Evolutionary conservation across 2,797 vertebrate species (phyloP), one percentile per base, ranked within the genome.

Genomic region (Rhinoraja longicauda): DNA sequence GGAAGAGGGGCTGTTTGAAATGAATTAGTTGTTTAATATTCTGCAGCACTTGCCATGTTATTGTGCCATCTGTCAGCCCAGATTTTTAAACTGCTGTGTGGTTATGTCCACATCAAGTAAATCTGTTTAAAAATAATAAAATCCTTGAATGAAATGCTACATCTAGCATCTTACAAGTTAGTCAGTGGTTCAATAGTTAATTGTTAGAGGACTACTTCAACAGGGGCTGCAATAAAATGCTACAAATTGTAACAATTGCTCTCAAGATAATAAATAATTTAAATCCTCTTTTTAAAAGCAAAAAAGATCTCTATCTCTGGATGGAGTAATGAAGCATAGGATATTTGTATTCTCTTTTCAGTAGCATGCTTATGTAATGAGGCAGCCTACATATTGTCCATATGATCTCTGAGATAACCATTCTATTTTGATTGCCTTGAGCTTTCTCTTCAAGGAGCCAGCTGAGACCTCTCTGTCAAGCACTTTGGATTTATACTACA

Each of bases 51-150:
- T 45, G 64, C 1, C 4, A 6, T 86, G 59, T 59, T 29, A 86
- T 91, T 91, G 36, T 73, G 19, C 21, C 29, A 64, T n/a, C 70
- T 72, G 64, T 91, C 36, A 45, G 32, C 7, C 86, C 88, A 45
- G 3, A 12, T 72, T 45, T 70, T 19, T 26, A 72, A 90, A 24
- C n/a, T 2, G n/a, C 64, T 21, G 64, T 36, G 24, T 72, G 10
- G 24, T 91, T 45, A 39, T 2, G 72, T 72, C 24, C 64, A 91
- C 8, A 90, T 39, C 10, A 45, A 73, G 67, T 72, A 39, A 72
- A 12, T 91, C 39, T 19, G 59, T 72, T 72, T 26, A 72, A 90
- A 90, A 39, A 90, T 90, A 90, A 90, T 67, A 67, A 12, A 64
- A 67, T 19, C 17, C 32, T 72, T 86, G 21, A 91, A 45, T 91